Conservation (phyloP, 2,797 vertebrate genomes). For the Eulemur rubriventer region DNA sequence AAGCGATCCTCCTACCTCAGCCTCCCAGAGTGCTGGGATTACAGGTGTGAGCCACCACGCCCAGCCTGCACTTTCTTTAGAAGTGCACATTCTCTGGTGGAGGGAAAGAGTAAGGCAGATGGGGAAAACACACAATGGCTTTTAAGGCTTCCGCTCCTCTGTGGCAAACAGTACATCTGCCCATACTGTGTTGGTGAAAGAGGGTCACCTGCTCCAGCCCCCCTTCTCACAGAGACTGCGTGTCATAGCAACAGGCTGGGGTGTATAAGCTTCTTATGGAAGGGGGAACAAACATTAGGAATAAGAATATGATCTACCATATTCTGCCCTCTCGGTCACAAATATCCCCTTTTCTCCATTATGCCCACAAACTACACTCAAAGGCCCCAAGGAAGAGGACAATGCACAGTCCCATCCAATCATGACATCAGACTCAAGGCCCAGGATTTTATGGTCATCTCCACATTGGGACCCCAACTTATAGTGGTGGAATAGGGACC, state of each 20-base stretch:
- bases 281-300: not conserved
- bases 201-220: not conserved
- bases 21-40: too few species aligned
- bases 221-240: not conserved
- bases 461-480: not conserved
- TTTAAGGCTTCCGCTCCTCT: not conserved
- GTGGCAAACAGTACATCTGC: not conserved
- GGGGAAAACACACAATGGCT: not conserved
- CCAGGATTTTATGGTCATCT: not conserved
- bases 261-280: not conserved
- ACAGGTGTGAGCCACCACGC: too few species aligned
- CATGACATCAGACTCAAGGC: not conserved
- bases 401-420: not conserved
- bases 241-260: not conserved
- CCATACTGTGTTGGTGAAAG: not conserved
- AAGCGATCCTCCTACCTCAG: too few species aligned
- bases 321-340: not conserved
- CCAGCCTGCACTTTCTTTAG: not conserved
- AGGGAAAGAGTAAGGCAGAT: not conserved
- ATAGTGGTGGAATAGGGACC: not conserved
- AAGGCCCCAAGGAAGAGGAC: not conserved
- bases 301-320: not conserved
- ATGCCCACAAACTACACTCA: not conserved
- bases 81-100: not conserved
- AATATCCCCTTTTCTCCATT: not conserved